Base-by-base conservation (phyloP, 2,113 vertebrate genomes). In the Crotalus viridis region DNA sequence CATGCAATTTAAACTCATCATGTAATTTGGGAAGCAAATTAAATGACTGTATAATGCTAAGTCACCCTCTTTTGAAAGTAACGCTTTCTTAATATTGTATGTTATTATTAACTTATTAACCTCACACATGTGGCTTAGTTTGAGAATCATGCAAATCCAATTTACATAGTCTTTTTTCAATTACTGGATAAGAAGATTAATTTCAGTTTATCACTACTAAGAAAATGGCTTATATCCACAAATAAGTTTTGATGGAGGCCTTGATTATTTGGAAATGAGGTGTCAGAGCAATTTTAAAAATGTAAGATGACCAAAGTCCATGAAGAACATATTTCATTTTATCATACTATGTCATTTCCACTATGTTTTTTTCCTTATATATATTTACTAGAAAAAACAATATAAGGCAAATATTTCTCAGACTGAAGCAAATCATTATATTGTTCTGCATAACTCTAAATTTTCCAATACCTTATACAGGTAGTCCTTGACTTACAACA, bases 131-230 rank as follows among this genome's bases (percentile, higher is more conserved):
- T 91, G 24, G 43, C 91, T 92, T 15, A 57, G 1, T 91, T 48
- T 92, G 3, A 0, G 94, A 90, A 39, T 94, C 92, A 81, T 95
- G 26, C 7, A 95, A 93, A 94, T 69, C 1, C 13, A 48, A 87
- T 92, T 15, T 81, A 87, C 0, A 19, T 93, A 39, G 33, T 2
- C 56, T 93, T 85, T 94, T 94, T 96, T 94, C 22, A 56, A 51
- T 92, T 94, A 92, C 13, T 88, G 5, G 55, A 61, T 93, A 33
- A 28, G 93, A 89, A 93, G 61, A 89, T 91, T 91, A 54, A 88
- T 95, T 94, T 95, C 0, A 1, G n/a, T 33, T 95, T 87, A 90
- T 15, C 0, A 0, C 56, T 88, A 0, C 56, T 48, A 61, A 55
- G 92, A 51, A 85, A 89, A 90, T 87, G 4, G 24, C 6, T 1